Percentiles rank a stretch among this genome's conserved stretches.
These are phyloP conservation scores for Amphilophus citrinellus DNA, from an alignment of 2,113 vertebrate species.

Conservation along the genomic window DNA sequence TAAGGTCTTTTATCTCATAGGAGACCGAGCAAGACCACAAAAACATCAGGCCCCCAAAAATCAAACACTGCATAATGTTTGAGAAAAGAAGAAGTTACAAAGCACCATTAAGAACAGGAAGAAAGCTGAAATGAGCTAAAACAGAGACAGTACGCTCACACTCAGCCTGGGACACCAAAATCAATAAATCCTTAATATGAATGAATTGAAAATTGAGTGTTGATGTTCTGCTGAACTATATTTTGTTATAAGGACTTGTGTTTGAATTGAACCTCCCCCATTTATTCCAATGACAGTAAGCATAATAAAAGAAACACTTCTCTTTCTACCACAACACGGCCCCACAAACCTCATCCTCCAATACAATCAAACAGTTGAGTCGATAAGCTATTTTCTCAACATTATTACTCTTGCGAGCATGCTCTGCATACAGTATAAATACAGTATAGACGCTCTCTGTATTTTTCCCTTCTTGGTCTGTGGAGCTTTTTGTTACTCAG, in stretches of 20 bases:
- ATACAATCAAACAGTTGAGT: too few relatives aligned
- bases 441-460: not conserved
- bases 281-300: not conserved
- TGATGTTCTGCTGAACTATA: not conserved
- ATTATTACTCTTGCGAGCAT: too few relatives aligned
- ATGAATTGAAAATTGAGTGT: not conserved
- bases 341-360: too few relatives aligned
- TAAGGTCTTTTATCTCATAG: not conserved
- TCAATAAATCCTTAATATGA: not conserved
- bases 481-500: not conserved
- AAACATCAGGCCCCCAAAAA: rapidly evolving
- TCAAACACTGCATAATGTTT: not conserved
- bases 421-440: not conserved
- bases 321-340: not conserved
- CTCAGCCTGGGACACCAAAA: not conserved
- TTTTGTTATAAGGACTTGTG: not conserved
- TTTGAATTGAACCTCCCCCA: not conserved
- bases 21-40: not conserved
- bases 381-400: too few relatives aligned
- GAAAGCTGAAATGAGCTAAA: not conserved
- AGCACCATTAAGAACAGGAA: not conserved
- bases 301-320: not conserved
- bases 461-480: not conserved
- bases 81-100: not conserved
- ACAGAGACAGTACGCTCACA: not conserved